Conservation (phyloP, 2,113 vertebrate species). For the Anthoscopus minutus region DNA sequence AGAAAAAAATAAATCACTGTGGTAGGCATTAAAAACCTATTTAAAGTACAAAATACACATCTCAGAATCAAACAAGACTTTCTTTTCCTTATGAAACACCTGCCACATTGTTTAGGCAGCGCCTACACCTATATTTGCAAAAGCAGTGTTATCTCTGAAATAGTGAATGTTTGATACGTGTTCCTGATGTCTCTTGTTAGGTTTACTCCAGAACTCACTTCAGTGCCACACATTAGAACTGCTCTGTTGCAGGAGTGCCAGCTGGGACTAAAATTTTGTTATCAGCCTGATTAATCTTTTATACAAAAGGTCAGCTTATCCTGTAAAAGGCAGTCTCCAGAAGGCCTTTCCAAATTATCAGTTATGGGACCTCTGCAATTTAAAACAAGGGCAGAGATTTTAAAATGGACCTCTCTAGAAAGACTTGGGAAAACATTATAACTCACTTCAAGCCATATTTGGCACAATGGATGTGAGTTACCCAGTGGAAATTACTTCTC, state of each 20-base stretch:
- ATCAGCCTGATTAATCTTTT: neutral
- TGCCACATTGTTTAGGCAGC: neutral
- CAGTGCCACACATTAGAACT: neutral
- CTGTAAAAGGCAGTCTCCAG: neutral
- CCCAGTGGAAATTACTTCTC: neutral
- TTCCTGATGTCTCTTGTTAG: neutral
- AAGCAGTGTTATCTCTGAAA: neutral
- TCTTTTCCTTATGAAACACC: neutral
- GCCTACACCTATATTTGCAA: neutral
- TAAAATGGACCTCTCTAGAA: neutral
- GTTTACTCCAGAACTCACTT: neutral
- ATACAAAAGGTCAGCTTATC: neutral
- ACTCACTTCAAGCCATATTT: neutral
- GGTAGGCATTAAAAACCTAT: neutral
- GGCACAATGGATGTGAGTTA: neutral
- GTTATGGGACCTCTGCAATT: neutral
- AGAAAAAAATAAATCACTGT: neutral
- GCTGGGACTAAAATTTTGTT: neutral
- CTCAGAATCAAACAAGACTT: neutral
- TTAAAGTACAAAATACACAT: neutral
- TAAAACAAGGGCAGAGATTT: neutral
- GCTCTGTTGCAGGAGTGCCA: neutral
- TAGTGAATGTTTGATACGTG: neutral
- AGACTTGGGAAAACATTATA: neutral
- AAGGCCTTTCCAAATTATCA: neutral